Conservation (phyloP, 2,888 invertebrate species). For the Diaperis boleti region DNA sequence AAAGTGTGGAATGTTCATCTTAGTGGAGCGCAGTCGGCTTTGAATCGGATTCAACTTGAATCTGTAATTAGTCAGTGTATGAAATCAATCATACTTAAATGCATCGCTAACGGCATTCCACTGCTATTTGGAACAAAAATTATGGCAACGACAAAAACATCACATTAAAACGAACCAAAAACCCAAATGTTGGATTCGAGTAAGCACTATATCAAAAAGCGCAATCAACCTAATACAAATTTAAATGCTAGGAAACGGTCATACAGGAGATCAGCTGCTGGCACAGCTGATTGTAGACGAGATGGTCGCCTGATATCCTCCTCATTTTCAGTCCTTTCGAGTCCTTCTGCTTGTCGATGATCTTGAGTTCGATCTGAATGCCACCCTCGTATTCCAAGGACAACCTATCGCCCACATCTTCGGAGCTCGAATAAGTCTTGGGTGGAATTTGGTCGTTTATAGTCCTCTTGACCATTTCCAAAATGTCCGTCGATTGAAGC, state of each 20-base stretch:
- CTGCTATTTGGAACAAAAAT: constrained; percentile 15
- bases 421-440: constrained; percentile 70
- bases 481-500: constrained; percentile 82
- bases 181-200: constrained; percentile 27
- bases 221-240: constrained; percentile 35
- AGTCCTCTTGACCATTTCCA: constrained; percentile 83
- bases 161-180: constrained; percentile 33
- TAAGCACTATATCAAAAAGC: constrained; percentile 29
- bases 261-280: constrained; percentile 89
- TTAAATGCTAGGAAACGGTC: constrained; percentile 72
- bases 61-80: too few species aligned
- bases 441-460: constrained; percentile 85
- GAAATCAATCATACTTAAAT: too few species aligned
- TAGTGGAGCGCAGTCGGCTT: too few species aligned
- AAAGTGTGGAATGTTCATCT: constrained; percentile 35
- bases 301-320: constrained; percentile 88
- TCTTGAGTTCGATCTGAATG: constrained; percentile 86
- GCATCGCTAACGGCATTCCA: too few species aligned
- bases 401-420: constrained; percentile 59
- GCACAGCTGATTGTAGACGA: constrained; percentile 88
- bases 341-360: constrained; percentile 75
- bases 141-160: constrained; percentile 29
- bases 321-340: constrained; percentile 87
- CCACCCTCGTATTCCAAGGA: constrained; percentile 73
- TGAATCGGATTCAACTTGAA: too few species aligned